Base-by-base conservation (phyloP, 2,888 invertebrate genomes). In the Odontocerum albicorne region DNA sequence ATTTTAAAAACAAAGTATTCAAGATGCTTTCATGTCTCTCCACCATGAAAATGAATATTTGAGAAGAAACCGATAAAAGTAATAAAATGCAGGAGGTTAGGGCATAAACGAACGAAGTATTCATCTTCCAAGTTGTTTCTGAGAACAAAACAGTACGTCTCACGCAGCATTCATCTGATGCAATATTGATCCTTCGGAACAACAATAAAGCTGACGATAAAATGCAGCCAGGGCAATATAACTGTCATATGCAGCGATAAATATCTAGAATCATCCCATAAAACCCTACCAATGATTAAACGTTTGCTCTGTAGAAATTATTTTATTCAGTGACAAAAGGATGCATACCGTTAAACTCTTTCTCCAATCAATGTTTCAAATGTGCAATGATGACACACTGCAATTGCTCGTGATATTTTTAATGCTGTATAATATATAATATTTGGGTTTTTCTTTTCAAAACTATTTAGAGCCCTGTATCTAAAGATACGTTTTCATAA, bases 171-270 rank as follows among this genome's bases (percentile, higher is more conserved):
- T 31, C 32, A 32, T 22, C 32, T 32, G 35, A 4, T 51, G 31
- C 27, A 51, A 16, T 45, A 15, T 38, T 15, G 17, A 20, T n/a
- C 35, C 10, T 13, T 22, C 27, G 42, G 42, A 50, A 50, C 38
- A 43, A 50, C 33, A 55, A 55, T 59, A 59, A 59, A 59, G 44
- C 38, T 27, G 55, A 51, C 55, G 31, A 55, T 59, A 59, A 59
- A 59, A 59, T 59, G 59, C 59, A 59, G 51, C 36, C 43, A 33
- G 49, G 35, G 55, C 45, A 47, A 55, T 55, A 51, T 47, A 59
- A 52, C 51, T 55, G 59, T 59, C 59, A 47, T 49, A 39, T 33
- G 55, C 59, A 59, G 50, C 38, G 16, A 43, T 55, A 55, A 59
- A 59, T 59, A 55, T 31, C 59, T 22, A 31, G 31, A 45, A 54